phyloP scores from a whole-genome alignment of 2,797 vertebrate genomes.

The Simalia tracyae region DNA sequence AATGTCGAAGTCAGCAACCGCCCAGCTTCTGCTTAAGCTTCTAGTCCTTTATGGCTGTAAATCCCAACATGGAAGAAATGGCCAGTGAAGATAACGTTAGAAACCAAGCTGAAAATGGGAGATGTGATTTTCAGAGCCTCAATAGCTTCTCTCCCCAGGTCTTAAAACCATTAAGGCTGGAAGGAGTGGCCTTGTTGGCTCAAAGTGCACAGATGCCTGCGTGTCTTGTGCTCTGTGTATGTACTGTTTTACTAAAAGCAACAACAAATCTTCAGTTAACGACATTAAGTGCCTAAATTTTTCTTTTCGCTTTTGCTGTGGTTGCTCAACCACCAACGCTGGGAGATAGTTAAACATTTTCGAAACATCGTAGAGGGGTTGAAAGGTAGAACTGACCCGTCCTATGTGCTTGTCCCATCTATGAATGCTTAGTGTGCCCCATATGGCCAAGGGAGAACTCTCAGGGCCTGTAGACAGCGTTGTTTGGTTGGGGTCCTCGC shows the following conservation, averaged over 20 bases:
- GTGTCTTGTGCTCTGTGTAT: not conserved
- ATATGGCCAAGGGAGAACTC: not conserved
- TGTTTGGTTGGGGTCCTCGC: not conserved
- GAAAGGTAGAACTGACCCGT: not conserved
- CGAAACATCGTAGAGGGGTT: not conserved
- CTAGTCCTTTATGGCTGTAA: not conserved
- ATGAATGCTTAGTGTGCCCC: not conserved
- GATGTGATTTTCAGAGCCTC: not conserved
- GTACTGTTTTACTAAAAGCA: not conserved
- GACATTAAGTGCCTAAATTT: not conserved
- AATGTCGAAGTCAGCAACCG: not conserved
- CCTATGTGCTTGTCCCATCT: not conserved
- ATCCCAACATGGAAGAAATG: not conserved
- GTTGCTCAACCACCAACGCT: not conserved
- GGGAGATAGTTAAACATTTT: not conserved
- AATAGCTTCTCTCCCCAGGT: not conserved
- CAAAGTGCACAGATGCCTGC: not conserved
- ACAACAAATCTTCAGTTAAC: not conserved
- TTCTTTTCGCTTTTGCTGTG: not conserved
- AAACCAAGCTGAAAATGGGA: not conserved
- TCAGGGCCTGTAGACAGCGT: not conserved
- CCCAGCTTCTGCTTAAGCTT: not conserved
- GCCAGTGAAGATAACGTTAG: not conserved
- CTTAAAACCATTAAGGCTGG: not conserved
- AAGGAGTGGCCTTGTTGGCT: not conserved